Conservation (phyloP, 2,888 invertebrate genomes). For the Linyphia triangularis region DNA sequence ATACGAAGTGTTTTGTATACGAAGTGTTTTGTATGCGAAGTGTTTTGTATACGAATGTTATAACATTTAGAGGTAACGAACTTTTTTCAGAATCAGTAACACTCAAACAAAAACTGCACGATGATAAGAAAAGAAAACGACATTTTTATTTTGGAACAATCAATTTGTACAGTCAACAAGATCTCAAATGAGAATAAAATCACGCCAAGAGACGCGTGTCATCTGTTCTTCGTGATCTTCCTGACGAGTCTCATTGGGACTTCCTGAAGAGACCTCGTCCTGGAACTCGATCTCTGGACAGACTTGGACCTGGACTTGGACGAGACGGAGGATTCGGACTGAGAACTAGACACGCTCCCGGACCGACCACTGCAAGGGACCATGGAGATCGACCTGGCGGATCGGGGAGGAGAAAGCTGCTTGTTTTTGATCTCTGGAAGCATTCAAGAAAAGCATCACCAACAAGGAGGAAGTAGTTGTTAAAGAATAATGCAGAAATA, state of each 20-base stretch:
- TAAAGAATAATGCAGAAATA: no score
- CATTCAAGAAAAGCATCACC: not conserved
- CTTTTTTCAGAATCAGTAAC: no score
- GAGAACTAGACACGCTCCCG: slow-evolving; percentile 61
- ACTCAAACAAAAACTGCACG: no score
- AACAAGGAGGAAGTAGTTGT: not conserved
- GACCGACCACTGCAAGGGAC: slow-evolving; percentile 25
- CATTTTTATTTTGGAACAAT: not conserved
- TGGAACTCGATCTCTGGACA: not conserved
- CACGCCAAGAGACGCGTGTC: not conserved
- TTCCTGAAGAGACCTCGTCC: slow-evolving; percentile 52
- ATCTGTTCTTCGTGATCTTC: slow-evolving; percentile 50
- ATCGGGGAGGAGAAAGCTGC: slow-evolving; percentile 46
- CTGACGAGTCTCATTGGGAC: slow-evolving; percentile 50
- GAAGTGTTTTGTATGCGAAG: no score
- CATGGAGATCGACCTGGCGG: slow-evolving; percentile 19
- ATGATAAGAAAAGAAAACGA: no score
- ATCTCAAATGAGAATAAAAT: not conserved
- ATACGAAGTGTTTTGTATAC: no score
- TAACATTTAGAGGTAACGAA: no score
- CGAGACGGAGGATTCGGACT: slow-evolving; percentile 38
- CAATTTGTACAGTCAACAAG: not conserved
- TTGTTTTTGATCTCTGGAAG: slow-evolving; percentile 59
- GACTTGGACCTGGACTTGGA: slow-evolving; percentile 57
- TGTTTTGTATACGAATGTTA: no score